Percentiles rank a stretch among this genome's conserved stretches.
phyloP scores from a whole-genome alignment of 2,797 vertebrate species.

The Heterohyrax brucei region DNA sequence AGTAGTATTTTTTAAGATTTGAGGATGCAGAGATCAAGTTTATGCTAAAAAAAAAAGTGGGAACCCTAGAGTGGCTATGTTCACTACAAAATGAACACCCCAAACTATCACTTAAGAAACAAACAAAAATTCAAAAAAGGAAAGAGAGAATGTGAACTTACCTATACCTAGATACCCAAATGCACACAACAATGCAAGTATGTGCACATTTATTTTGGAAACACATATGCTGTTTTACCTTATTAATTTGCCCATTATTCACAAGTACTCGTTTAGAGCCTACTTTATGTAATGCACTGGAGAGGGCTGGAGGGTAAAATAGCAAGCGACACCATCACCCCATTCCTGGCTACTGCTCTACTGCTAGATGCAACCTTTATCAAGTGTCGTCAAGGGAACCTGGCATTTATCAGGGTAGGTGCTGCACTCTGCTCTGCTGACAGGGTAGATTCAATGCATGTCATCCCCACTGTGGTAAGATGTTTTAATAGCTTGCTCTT shows the following conservation, averaged over 20 bases:
- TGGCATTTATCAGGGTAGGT: constrained; percentile 89
- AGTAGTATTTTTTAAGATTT: not conserved
- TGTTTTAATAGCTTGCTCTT: constrained; percentile 82
- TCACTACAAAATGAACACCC: not conserved
- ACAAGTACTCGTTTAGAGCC: not conserved
- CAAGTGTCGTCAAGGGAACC: constrained; percentile 87
- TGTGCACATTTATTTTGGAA: not conserved
- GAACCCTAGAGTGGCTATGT: not conserved
- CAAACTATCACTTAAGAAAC: not conserved
- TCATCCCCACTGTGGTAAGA: constrained; percentile 80
- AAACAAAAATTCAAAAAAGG: not conserved
- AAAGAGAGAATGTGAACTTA: accelerated
- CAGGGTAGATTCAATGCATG: constrained; percentile 82
- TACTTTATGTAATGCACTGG: not conserved
- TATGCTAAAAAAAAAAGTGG: not conserved
- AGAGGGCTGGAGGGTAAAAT: constrained; percentile 78
- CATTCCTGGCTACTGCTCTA: constrained; percentile 51
- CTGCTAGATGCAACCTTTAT: constrained; percentile 88
- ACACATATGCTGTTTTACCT: accelerated
- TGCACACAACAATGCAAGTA: not conserved
- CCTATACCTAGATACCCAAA: not conserved
- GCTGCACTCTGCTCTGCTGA: constrained; percentile 77
- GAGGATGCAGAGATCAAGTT: not conserved
- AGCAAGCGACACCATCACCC: not conserved
- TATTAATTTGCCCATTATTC: constrained; percentile 56